These are phyloP conservation scores for Cladopsammia gracilis DNA, from an alignment of 64 coral and sea anemone species.

Conservation along the genomic window DNA sequence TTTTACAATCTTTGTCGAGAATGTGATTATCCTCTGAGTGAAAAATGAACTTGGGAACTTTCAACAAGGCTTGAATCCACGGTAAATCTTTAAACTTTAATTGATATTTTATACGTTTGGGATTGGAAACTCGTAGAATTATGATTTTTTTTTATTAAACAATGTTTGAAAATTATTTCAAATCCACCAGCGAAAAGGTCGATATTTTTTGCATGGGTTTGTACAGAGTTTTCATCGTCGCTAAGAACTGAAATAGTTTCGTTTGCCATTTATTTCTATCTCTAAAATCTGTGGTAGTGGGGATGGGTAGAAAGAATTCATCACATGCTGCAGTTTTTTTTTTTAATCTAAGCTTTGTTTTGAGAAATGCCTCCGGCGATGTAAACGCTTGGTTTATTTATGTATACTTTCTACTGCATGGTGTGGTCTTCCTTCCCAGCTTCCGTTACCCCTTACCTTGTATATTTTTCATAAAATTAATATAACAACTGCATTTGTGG, in stretches of 20 bases:
- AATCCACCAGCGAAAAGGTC: not conserved
- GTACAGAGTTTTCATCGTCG: not conserved
- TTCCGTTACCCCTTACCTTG: not conserved
- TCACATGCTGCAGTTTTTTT: no score
- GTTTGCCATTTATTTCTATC: not conserved
- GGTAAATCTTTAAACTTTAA: conserved; percentile 58
- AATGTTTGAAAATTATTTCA: not conserved
- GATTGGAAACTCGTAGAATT: not conserved
- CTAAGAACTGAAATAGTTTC: not conserved
- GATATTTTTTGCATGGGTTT: not conserved
- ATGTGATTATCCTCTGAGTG: not conserved
- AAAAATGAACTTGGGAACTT: not conserved
- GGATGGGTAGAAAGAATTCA: no score
- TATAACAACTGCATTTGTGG: no score
- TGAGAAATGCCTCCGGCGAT: not conserved
- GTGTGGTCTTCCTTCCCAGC: not conserved
- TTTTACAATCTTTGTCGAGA: not conserved
- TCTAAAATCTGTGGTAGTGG: not conserved
- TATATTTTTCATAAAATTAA: no score
- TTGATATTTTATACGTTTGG: not conserved
- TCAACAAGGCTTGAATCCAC: not conserved
- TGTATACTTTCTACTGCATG: not conserved
- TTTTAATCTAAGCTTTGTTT: not conserved
- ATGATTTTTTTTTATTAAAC: not conserved
- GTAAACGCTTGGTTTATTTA: no score